Base-by-base conservation (phyloP, 2,113 vertebrate genomes). In the Dicentrarchus labrax region DNA sequence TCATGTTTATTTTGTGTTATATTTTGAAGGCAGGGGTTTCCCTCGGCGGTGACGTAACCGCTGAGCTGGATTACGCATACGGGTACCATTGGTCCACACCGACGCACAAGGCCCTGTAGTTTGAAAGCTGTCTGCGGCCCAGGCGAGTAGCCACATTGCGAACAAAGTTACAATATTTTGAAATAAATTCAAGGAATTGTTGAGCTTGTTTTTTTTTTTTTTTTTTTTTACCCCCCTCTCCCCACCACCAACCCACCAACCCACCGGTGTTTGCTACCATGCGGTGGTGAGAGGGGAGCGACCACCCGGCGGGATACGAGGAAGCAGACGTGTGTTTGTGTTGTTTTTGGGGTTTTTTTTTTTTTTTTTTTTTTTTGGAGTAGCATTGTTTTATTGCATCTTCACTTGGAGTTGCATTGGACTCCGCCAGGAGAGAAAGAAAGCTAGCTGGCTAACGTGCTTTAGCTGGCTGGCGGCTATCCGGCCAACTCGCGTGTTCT, bases 61-160 rank as follows among this genome's bases (percentile, higher is more conserved):
- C 72, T 75, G 48, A 84, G 7, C 66, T 17, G 62, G 76, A 78
- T 91, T 57, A 93, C 90, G 93, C 74, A 84, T 0, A 47, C 62
- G 70, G 50, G 15, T 76, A 5, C 80, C 56, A 93, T 94, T 94
- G 93, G 92, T 78, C 70, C 43, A 74, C 85, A 57, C 41, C 78
- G 70, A 80, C 87, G 91, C 87, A 91, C 85, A 53, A 72, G 94
- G 93, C 92, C 92, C 93, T 94, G 72, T 79, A 91, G 92, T 94
- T 91, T 83, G 84, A 89, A 91, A 88, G 90, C 91, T 79, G 80
- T 80, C 68, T 72, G 85, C 12, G 91, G 88, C 88, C 90, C 84
- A 48, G 50, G 12, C 70, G 80, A 78, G 86, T 38, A 92, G 90
- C 91, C 54, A 81, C 81, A 86, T 24, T 72, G 39, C 73, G 83